Conservation (phyloP, 2,113 vertebrate genomes). For the Mastomys natalensis region DNA sequence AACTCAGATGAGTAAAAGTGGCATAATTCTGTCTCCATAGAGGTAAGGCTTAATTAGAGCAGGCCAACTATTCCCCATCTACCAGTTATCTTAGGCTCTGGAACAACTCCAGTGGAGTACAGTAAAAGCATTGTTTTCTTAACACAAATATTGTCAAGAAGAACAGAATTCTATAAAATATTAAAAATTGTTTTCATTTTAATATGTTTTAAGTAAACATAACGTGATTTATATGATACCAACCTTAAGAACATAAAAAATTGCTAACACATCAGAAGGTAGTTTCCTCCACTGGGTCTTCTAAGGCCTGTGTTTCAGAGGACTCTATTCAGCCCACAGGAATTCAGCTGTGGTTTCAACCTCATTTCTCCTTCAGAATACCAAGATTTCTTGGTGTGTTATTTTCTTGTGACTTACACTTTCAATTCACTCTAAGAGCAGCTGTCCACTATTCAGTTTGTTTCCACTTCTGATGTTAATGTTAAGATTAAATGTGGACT, state of each 20-base stretch:
- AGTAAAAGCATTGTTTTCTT: not conserved
- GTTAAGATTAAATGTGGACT: not conserved
- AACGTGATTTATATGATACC: not conserved
- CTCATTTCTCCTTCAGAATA: not conserved
- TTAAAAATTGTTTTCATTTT: not conserved
- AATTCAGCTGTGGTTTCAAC: not conserved
- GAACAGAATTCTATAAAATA: not conserved
- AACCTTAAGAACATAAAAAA: not conserved
- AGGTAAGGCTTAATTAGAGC: not conserved
- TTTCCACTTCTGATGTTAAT: no score
- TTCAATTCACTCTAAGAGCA: not conserved
- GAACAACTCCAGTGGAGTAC: not conserved
- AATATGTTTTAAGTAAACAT: not conserved
- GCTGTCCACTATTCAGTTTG: not conserved
- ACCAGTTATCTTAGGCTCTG: not conserved
- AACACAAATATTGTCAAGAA: not conserved
- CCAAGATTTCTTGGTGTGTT: not conserved
- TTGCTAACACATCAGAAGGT: not conserved
- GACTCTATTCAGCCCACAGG: not conserved
- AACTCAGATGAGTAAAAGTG: not conserved
- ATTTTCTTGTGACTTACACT: not conserved
- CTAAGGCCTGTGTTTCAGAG: not conserved
- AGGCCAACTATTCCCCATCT: rapidly evolving
- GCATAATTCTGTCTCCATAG: not conserved
- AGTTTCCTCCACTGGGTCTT: not conserved